phyloP scores from a whole-genome alignment of 1,140 invertebrate species.

The Aphidius ervi region DNA sequence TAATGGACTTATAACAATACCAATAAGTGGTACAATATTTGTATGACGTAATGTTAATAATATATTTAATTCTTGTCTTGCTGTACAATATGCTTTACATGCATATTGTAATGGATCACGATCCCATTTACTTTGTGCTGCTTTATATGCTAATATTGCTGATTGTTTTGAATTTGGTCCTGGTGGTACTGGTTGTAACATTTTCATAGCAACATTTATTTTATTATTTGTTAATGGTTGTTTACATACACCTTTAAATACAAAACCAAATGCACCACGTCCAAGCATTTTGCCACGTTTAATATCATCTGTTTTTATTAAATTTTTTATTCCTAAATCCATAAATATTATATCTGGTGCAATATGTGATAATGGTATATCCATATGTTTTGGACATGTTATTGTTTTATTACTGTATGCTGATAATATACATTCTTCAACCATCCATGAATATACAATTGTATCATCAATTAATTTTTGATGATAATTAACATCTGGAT shows the following conservation, averaged over 20 bases:
- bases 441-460: constrained; percentile 71
- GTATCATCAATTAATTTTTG: constrained; percentile 34
- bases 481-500: constrained; percentile 51
- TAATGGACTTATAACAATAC: constrained; percentile 82
- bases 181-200: constrained; percentile 89
- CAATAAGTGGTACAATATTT: constrained; percentile 90
- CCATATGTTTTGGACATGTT: constrained; percentile 70
- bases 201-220: constrained; percentile 88
- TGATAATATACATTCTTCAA: constrained; percentile 92
- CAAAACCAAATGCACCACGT: constrained; percentile 95
- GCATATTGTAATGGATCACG: constrained; percentile 85
- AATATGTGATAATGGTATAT: constrained; percentile 67
- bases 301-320: constrained; percentile 78
- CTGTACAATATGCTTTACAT: constrained; percentile 92
- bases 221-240: constrained; percentile 53
- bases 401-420: constrained; percentile 70
- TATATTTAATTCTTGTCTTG: constrained; percentile 90
- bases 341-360: constrained; percentile 87
- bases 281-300: constrained; percentile 79
- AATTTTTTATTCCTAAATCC: constrained; percentile 76
- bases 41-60: constrained; percentile 79
- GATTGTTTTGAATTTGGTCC: constrained; percentile 70
- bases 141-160: constrained; percentile 77
- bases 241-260: constrained; percentile 76
- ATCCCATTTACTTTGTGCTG: constrained; percentile 84